Base-by-base conservation (phyloP, 1,140 invertebrate genomes). In the Akabosia matsudoensis region DNA sequence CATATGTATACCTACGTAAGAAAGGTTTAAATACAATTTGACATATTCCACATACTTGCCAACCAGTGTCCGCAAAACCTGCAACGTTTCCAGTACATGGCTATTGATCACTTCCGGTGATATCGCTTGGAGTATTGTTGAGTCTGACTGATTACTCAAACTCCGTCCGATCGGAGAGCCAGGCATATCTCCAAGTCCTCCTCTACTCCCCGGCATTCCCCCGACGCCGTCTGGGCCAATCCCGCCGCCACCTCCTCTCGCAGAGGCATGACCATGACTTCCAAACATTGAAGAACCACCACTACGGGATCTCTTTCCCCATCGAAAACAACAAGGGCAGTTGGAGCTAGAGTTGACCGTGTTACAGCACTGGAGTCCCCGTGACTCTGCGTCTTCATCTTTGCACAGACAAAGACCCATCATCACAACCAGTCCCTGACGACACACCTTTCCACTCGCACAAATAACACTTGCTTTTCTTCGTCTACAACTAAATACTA, bases 1-100 rank as follows among this genome's bases (percentile, higher is more conserved):
- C 18, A 10, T 18, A 45, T 45, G 37, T 45, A 10, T 45, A 10
- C 37, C 37, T 45, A n/a, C n/a, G n/a, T n/a, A n/a, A n/a, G n/a
- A n/a, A n/a, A n/a, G n/a, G 37, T 10, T 71, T 24, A 71, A 33
- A 30, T 3, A 18, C 31, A 24, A 72, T 28, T 0, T 0, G 16
- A 64, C 14, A 22, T 13, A 56, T 28, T 74, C 22, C 33, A 86
- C 88, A 86, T 88, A 93, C 92, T 93, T 94, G 84, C 95, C 93
- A 76, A 95, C 92, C 64, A 95, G 86, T 31, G 91, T 90, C 76
- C 92, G 88, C 78, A 95, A 93, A 22, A 94, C 87, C 73, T 88
- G 87, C 1, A 96, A 85, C 26, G 93, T 94, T 83, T 95, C 91
- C 22, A 93, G 85, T 22, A 96, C 92, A 56, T 95, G 86, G 79